Evolutionary conservation across 2,797 vertebrate genomes (phyloP).

Genomic region (Silurus lanzhouensis): DNA sequence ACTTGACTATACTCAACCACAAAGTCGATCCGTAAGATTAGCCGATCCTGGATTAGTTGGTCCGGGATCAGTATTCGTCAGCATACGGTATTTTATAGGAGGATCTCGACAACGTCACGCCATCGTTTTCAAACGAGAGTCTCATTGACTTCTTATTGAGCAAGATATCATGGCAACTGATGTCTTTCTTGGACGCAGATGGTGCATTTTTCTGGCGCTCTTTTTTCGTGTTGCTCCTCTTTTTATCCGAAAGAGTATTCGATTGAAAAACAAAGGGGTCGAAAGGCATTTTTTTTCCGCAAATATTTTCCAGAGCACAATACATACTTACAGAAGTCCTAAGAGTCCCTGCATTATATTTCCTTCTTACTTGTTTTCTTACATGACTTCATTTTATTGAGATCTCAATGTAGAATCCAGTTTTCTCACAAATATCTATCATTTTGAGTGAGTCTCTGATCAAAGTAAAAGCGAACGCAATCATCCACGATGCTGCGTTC

Average conservation of each 20-base stretch:
- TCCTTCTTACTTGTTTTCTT: too few species aligned
- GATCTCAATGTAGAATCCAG: too few species aligned
- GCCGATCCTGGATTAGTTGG: too few species aligned
- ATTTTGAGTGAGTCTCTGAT: too few species aligned
- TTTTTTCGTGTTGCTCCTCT: not conserved
- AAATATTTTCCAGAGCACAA: not conserved
- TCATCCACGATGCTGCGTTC: too few species aligned
- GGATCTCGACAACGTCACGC: not conserved
- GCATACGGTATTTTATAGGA: not conserved
- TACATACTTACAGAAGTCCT: too few species aligned
- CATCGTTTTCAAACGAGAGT: not conserved
- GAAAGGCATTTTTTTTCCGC: not conserved
- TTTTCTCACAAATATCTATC: too few species aligned
- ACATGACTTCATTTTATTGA: too few species aligned
- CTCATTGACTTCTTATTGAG: not conserved
- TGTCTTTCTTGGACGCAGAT: not conserved
- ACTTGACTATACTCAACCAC: not conserved
- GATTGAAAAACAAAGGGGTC: not conserved
- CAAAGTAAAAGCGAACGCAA: too few species aligned
- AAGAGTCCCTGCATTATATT: too few species aligned
- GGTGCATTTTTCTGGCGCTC: not conserved
- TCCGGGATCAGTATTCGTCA: not conserved
- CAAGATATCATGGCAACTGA: conserved; percentile 5
- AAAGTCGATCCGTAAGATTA: too few species aligned
- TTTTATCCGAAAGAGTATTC: not conserved